Evolutionary conservation across 2,888 invertebrate genomes (phyloP).

Genomic region (Auanema sp.): DNA sequence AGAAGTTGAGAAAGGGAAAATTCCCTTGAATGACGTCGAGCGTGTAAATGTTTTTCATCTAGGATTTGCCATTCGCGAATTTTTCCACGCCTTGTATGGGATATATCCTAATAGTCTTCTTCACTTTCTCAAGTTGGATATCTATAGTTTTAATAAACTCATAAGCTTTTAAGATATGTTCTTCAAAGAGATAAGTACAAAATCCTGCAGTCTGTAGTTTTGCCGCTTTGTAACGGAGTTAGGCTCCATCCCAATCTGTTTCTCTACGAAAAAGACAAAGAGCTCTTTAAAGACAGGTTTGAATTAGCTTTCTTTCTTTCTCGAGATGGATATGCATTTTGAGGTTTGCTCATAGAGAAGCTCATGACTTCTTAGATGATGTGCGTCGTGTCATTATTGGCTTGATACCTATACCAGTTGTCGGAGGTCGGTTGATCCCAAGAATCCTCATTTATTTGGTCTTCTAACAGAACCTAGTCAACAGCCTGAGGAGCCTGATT

Average conservation of each 20-base stretch:
- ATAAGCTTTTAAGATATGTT: not conserved
- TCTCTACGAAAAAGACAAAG: slow-evolving; percentile 23
- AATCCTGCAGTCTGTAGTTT: slow-evolving; percentile 3
- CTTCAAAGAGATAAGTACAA: slow-evolving; percentile 5
- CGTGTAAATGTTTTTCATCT: slow-evolving; percentile 20
- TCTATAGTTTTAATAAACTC: not conserved
- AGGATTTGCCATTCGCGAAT: slow-evolving; percentile 27
- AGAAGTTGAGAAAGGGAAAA: slow-evolving; percentile 4
- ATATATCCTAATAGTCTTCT: slow-evolving; percentile 40
- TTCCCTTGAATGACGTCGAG: slow-evolving; percentile 8
- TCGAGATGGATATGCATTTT: not conserved
- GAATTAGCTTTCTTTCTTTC: not conserved
- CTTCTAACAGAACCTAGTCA: not conserved
- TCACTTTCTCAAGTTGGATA: slow-evolving; percentile 25
- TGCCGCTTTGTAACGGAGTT: slow-evolving; percentile 23
- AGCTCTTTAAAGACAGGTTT: slow-evolving; percentile 25
- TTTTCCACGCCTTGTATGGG: slow-evolving; percentile 37
- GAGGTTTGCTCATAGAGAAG: slow-evolving; percentile 20
- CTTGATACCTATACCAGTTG: slow-evolving; percentile 18
- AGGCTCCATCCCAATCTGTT: slow-evolving; percentile 37
- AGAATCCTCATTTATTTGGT: not conserved
- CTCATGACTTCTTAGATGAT: slow-evolving; percentile 31
- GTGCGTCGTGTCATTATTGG: slow-evolving; percentile 21
- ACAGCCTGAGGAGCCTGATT: not conserved
- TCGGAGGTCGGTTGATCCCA: slow-evolving; percentile 6